A percentile compares a stretch with the other conserved stretches of the same genome.
phyloP scores from a whole-genome alignment of 2,888 invertebrate genomes.

The Chydorus sphaericus region DNA sequence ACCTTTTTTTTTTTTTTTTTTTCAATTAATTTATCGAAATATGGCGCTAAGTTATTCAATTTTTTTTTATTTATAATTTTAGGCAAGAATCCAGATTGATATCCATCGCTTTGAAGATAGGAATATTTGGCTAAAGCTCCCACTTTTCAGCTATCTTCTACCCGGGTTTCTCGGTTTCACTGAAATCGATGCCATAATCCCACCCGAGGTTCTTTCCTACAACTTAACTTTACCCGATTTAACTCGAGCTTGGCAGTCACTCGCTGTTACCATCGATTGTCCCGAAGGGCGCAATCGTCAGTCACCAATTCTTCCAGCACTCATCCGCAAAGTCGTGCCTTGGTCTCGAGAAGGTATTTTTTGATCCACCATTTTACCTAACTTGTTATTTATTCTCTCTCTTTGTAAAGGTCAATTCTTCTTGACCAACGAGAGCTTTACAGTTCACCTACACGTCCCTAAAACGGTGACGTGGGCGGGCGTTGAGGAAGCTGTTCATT shows the following conservation, averaged over 20 bases:
- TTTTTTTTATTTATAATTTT: not conserved
- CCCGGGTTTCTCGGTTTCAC: constrained; percentile 29
- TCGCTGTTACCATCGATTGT: constrained; percentile 43
- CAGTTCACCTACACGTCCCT: not conserved
- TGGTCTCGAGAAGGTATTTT: constrained; percentile 1
- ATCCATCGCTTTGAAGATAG: constrained; percentile 9
- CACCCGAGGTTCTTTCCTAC: constrained; percentile 42
- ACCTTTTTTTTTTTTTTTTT: no score
- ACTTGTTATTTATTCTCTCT: not conserved
- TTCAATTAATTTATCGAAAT: no score
- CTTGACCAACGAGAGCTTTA: not conserved
- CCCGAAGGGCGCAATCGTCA: not conserved
- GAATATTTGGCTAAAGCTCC: constrained; percentile 19
- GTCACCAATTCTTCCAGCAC: not conserved
- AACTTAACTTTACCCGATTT: constrained; percentile 43
- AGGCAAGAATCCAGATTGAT: not conserved
- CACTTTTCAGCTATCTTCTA: constrained; percentile 7
- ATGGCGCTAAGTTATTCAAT: not conserved
- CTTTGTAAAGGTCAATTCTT: not conserved
- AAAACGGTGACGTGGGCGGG: constrained; percentile 5
- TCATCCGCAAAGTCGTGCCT: constrained; percentile 3
- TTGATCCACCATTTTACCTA: not conserved
- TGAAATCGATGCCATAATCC: constrained; percentile 38
- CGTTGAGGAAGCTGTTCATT: constrained; percentile 15
- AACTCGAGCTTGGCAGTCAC: constrained; percentile 42